Percentiles rank a stretch among this genome's conserved stretches.
Evolutionary conservation across 2,113 vertebrate genomes (phyloP).

Genomic region (Pangasianodon gigas): DNA sequence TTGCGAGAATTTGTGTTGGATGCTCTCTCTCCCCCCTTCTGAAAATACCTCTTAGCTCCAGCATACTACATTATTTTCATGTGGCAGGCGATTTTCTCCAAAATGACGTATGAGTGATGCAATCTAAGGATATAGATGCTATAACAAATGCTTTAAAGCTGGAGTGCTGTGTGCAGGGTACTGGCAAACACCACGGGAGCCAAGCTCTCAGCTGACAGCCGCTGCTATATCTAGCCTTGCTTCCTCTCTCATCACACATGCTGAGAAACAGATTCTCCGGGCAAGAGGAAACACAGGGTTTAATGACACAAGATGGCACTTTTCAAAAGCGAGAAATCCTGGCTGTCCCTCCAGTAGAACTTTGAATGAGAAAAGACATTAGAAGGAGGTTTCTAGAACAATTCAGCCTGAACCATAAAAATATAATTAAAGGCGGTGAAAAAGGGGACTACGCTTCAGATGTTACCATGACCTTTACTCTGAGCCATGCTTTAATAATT

Average conservation of each 20-base stretch:
- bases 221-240: not conserved
- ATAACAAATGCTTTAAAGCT: not conserved
- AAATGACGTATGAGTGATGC: not conserved
- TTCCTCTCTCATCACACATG: constrained; percentile 15
- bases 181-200: not conserved
- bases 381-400: not conserved
- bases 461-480: constrained; percentile 8
- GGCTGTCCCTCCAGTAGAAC: not conserved
- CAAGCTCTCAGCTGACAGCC: not conserved
- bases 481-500: constrained; percentile 6
- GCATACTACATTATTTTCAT: not conserved
- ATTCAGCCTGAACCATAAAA: not conserved
- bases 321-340: not conserved
- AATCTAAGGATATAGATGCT: not conserved
- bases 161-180: not conserved
- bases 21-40: too few species aligned
- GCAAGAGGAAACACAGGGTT: not conserved
- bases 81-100: not conserved
- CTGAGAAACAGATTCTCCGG: not conserved
- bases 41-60: not conserved
- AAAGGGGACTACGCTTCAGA: not conserved
- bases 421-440: constrained; percentile 9
- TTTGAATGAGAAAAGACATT: not conserved
- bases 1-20: not conserved
- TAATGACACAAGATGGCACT: constrained; percentile 27